Percentiles rank a stretch among this genome's conserved stretches.
phyloP scores from a whole-genome alignment of 2,113 vertebrate genomes.

The Uria aalge region DNA sequence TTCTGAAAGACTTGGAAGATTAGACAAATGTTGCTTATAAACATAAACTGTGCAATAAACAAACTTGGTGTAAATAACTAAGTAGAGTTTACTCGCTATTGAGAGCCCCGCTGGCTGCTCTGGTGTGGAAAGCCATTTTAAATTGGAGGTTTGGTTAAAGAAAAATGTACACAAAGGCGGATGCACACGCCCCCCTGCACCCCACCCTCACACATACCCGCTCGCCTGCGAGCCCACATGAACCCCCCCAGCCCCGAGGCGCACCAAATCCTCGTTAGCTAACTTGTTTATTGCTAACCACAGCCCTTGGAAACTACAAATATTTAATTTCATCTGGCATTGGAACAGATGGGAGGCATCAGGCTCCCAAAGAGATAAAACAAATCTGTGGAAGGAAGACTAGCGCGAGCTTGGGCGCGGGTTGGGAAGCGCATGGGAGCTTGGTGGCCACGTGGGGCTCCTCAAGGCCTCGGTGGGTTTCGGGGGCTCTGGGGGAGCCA shows the following conservation, averaged over 20 bases:
- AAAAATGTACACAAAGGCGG: conserved; percentile 1
- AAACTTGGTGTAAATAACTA: conserved; percentile 58
- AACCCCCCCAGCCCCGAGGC: neutral
- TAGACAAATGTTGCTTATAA: conserved; percentile 52
- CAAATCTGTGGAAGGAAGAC: conserved; percentile 31
- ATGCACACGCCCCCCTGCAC: neutral
- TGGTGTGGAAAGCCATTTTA: conserved; percentile 25
- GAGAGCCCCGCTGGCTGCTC: neutral
- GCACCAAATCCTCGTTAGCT: conserved; percentile 23
- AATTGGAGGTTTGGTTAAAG: conserved; percentile 3
- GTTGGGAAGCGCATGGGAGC: neutral
- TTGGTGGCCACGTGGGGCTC: neutral
- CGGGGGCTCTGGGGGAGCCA: accelerated
- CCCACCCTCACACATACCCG: conserved; percentile 17
- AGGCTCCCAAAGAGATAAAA: conserved; percentile 58
- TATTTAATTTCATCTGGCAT: conserved; percentile 55
- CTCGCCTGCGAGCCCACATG: neutral
- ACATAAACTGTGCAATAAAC: conserved; percentile 61
- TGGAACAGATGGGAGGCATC: conserved; percentile 62
- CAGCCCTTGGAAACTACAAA: conserved; percentile 57
- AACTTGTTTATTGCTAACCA: conserved; percentile 57
- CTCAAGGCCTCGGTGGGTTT: neutral
- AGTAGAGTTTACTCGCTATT: neutral
- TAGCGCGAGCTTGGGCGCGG: neutral
- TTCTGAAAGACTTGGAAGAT: conserved; percentile 39